phyloP scores from a whole-genome alignment of 2,113 vertebrate species.

The Alethe diademata region DNA sequence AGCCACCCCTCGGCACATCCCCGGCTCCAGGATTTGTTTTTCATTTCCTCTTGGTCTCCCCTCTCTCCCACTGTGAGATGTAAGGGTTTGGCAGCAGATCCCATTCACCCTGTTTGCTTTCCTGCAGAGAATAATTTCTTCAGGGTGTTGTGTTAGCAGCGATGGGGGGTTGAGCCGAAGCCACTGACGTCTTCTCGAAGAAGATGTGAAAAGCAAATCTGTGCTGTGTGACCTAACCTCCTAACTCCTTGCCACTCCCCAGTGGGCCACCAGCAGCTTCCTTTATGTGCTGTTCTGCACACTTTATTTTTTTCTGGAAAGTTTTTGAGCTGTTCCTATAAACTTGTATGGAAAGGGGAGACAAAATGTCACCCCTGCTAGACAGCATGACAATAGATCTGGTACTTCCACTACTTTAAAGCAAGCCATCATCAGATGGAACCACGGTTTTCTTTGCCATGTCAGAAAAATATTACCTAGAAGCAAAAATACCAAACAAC shows the following conservation, averaged over 20 bases:
- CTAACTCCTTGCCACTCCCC: not conserved
- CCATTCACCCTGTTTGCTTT: not conserved
- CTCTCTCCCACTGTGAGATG: not conserved
- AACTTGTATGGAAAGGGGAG: not conserved
- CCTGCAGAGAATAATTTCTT: not conserved
- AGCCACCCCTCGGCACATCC: not conserved
- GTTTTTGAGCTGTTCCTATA: not conserved
- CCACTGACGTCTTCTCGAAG: not conserved
- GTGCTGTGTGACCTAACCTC: not conserved
- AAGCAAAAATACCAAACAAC: not conserved
- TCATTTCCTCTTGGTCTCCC: slow-evolving; percentile 55
- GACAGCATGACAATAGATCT: not conserved
- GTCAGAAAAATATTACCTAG: not conserved
- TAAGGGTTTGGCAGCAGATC: not conserved
- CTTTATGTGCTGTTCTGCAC: not conserved
- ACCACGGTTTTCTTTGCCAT: not conserved
- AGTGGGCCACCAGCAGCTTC: not conserved
- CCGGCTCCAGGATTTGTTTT: slow-evolving; percentile 13
- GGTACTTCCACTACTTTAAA: not conserved
- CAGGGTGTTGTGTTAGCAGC: not conserved
- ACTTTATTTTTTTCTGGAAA: not conserved
- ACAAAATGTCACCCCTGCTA: not conserved
- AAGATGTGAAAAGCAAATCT: not conserved
- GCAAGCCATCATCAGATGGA: not conserved
- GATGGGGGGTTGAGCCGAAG: not conserved